These are phyloP conservation scores for Sphenopsis melanotis DNA, from an alignment of 2,797 vertebrate species.

Conservation along the genomic window DNA sequence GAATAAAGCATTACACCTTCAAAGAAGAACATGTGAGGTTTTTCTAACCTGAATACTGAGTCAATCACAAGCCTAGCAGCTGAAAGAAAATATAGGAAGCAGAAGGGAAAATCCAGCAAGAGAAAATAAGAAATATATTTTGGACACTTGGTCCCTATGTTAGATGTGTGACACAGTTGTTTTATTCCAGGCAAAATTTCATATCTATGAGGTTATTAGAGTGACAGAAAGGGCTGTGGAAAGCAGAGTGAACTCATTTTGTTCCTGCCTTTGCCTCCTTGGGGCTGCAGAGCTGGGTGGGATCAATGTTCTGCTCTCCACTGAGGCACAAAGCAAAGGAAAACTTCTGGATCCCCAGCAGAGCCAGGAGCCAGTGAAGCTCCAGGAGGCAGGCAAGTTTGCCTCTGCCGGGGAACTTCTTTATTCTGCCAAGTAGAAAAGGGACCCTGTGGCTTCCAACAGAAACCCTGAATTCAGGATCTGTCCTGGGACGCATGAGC, in stretches of 20 bases:
- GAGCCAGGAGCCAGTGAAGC: background rate
- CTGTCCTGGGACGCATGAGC: background rate
- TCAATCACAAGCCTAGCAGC: constrained; percentile 16
- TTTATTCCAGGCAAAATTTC: background rate
- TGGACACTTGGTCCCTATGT: background rate
- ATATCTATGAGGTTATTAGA: background rate
- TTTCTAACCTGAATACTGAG: constrained; percentile 49
- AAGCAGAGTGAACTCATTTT: background rate
- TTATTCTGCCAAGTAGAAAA: background rate
- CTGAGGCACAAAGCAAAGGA: background rate
- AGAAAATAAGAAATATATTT: constrained; percentile 5
- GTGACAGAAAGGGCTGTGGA: background rate
- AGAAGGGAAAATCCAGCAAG: background rate
- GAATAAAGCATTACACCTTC: constrained; percentile 65
- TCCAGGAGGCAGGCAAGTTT: rapidly evolving
- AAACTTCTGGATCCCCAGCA: background rate
- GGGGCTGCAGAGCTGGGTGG: background rate
- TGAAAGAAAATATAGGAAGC: background rate
- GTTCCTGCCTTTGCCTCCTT: background rate
- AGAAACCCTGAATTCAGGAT: background rate
- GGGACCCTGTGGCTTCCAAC: no score
- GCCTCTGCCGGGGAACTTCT: background rate
- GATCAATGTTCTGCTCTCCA: background rate
- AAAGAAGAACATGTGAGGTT: constrained; percentile 44
- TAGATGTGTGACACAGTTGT: background rate